phyloP scores from a whole-genome alignment of 2,888 invertebrate genomes.

The Lasioglossum marginatum region DNA sequence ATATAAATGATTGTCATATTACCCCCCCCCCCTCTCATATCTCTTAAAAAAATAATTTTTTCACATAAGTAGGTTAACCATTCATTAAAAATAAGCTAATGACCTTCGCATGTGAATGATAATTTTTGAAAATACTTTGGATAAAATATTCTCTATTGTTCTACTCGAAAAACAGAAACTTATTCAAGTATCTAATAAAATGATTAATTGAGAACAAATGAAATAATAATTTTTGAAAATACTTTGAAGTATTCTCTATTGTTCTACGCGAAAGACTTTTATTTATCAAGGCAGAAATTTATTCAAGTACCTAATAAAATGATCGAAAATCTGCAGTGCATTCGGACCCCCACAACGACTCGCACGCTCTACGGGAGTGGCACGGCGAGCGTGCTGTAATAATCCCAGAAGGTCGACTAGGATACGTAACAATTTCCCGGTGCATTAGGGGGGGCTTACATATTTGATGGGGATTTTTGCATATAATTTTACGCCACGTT shows the following conservation, averaged over 20 bases:
- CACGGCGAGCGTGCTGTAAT: constrained; percentile 60
- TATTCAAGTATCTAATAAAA: neutral
- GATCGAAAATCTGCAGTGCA: neutral
- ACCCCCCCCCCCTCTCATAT: too few relatives aligned
- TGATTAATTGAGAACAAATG: neutral
- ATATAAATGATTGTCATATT: too few relatives aligned
- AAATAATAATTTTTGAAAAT: too few relatives aligned
- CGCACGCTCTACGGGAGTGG: neutral
- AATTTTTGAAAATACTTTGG: too few relatives aligned
- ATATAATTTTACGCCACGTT: constrained; percentile 84
- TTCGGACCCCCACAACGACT: neutral
- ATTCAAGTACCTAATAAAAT: neutral
- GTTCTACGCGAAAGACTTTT: neutral
- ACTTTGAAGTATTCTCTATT: neutral
- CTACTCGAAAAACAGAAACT: neutral
- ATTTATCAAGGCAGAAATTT: neutral
- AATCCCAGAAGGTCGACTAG: constrained; percentile 76
- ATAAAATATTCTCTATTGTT: too few relatives aligned
- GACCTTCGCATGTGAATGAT: too few relatives aligned
- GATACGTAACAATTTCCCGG: constrained; percentile 83
- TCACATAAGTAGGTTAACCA: too few relatives aligned
- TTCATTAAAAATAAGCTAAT: too few relatives aligned
- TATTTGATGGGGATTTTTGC: constrained; percentile 84
- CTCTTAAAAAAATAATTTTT: too few relatives aligned
- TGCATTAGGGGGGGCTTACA: constrained; percentile 82